Evolutionary conservation across 2,113 vertebrate genomes (phyloP), one percentile per base, ranked within the genome.

Genomic region (Psilopogon haemacephalus): DNA sequence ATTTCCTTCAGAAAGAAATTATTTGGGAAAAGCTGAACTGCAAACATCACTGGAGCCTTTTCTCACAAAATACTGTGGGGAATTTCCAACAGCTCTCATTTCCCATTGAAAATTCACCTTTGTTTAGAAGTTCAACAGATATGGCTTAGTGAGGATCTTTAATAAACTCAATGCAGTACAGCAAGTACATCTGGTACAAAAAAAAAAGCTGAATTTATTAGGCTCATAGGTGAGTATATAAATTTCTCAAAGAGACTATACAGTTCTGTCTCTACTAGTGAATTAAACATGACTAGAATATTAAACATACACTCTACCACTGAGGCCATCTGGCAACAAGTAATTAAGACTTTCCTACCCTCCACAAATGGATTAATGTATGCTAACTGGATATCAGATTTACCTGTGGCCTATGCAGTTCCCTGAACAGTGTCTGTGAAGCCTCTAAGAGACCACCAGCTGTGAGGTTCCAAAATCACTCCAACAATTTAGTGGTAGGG

Each of bases 221-320:
- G 58, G 48, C 30, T 18, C 78, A 85, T 9, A 69, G 70, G 88
- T 90, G 67, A 89, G 44, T 74, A 92, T 79, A 94, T 48, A 84
- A 68, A 91, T 91, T 82, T 91, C 67, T 84, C 44, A n/a, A 76
- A 84, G 54, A 94, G 18, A 78, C 44, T 81, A 52, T 60, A 40
- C 3, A 24, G 44, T n/a, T 92, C 58, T 62, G n/a, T 79, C 59
- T 91, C 55, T 67, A 27, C 21, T 48, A 85, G 55, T 59, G 74
- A 60, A 79, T 80, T 73, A 83, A 87, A 65, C 56, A 33, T 18
- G 78, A 94, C 60, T 68, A 83, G 93, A 93, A 91, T 93, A 93
- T 69, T 65, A 89, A 96, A 69, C 27, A 38, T 17, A 42, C 9
- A 65, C 27, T 52, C 77, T 76, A 71, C 63, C 84, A 83, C 52